Conservation (phyloP, 2,113 vertebrate genomes). For the Ursus arctos region DNA sequence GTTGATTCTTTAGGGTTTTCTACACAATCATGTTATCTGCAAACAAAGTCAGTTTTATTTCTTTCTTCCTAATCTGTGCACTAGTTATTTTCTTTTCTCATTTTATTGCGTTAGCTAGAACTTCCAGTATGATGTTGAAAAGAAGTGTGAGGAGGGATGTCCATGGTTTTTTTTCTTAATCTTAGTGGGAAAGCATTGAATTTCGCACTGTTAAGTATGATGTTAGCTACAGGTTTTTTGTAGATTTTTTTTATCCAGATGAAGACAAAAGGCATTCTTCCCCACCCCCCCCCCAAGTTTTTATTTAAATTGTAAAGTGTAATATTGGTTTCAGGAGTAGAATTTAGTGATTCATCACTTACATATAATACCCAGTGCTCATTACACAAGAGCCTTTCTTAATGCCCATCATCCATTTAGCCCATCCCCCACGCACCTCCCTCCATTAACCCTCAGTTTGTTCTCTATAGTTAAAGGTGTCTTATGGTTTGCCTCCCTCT, state of each 20-base stretch:
- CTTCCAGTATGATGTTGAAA: background rate
- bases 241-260: background rate
- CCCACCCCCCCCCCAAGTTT: background rate
- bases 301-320: background rate
- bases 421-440: too few species aligned
- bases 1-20: background rate
- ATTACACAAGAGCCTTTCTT: background rate
- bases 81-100: background rate
- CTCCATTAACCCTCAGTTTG: too few species aligned
- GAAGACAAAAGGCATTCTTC: background rate
- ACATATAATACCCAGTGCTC: background rate
- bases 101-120: background rate
- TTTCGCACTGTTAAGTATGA: background rate
- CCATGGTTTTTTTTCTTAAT: background rate
- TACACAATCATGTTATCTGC: background rate
- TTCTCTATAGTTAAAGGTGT: too few species aligned
- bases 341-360: background rate
- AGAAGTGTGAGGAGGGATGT: background rate
- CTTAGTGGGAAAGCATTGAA: background rate
- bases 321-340: background rate
- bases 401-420: too few species aligned
- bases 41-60: background rate
- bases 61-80: too few species aligned
- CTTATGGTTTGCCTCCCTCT: too few species aligned
- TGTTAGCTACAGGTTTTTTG: background rate